Evolutionary conservation across 2,888 invertebrate genomes (phyloP).

Genomic region (Orchesella flavescens): DNA sequence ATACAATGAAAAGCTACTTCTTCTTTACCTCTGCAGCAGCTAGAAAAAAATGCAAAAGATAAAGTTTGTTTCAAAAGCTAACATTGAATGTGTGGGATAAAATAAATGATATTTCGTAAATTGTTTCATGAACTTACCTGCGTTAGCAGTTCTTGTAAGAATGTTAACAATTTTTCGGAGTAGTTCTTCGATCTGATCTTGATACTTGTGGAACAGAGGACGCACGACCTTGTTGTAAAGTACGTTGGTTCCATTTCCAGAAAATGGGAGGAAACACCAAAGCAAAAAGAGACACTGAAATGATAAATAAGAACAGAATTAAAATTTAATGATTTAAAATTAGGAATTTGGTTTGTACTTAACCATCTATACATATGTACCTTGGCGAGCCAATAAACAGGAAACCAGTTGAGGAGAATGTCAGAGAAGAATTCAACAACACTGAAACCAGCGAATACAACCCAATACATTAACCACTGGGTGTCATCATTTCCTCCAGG

Average conservation of each 20-base stretch:
- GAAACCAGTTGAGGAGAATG: slow-evolving; percentile 88
- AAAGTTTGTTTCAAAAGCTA: no score
- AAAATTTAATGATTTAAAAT: no score
- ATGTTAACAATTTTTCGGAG: slow-evolving; percentile 73
- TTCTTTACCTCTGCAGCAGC: no score
- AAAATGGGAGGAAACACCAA: slow-evolving; percentile 90
- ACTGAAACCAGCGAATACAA: slow-evolving; percentile 92
- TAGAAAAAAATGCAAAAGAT: no score
- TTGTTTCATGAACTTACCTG: slow-evolving; percentile 27
- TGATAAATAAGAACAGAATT: neutral
- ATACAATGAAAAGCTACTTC: no score
- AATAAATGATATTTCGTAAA: no score
- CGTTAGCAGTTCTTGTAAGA: slow-evolving; percentile 61
- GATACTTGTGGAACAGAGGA: slow-evolving; percentile 88
- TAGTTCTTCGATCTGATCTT: slow-evolving; percentile 78
- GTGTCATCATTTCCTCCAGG: slow-evolving; percentile 89
- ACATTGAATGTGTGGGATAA: no score
- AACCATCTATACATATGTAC: no score
- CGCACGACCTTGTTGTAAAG: slow-evolving; percentile 86
- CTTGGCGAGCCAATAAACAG: slow-evolving; percentile 95
- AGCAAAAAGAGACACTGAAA: slow-evolving; percentile 87
- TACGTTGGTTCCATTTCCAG: slow-evolving; percentile 87
- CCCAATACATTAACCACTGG: slow-evolving; percentile 79
- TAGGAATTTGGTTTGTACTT: no score
- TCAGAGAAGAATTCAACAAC: slow-evolving; percentile 95